Evolutionary conservation across 2,113 vertebrate species (phyloP), one percentile per base, ranked within the genome.

Genomic region (Pogonocichla stellata): DNA sequence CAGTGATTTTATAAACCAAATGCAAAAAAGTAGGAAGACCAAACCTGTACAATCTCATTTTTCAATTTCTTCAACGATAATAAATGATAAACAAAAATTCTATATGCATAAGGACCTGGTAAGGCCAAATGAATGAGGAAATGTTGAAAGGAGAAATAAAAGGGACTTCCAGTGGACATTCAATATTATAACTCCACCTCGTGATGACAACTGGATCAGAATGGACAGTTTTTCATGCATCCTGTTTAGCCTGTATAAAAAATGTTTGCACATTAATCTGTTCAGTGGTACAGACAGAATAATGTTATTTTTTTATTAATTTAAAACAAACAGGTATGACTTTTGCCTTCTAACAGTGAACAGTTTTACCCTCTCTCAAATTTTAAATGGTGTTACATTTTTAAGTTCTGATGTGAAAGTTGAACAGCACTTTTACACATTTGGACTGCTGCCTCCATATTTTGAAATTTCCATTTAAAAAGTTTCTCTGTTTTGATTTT

Each of bases 401-500:
- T 88, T 47, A 74, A 77, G n/a, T 14, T 72, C 9, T 42, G 50
- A 33, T 84, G 50, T 4, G 13, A 93, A 89, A 93, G 57, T 17
- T 69, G 48, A 82, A 67, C 26, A 60, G 67, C 8, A 58, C 31
- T 91, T 80, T 45, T 47, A 48, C 69, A 73, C 22, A 73, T 84
- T 61, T 93, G 80, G 75, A 84, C 33, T 34, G 15, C 56, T 87
- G 87, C 83, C 73, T 73, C 25, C 0, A 0, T 57, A 79, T 69
- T 75, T 69, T 73, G 62, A 71, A 86, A 71, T 61, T 81, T 89
- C 57, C 72, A 90, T 81, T 66, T n/a, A n/a, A n/a, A n/a, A n/a
- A n/a, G n/a, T n/a, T n/a, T n/a, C n/a, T n/a, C 36, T 78, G 64
- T 78, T 95, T 95, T 90, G 36, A 92, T 83, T 96, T 80, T 67